Conservation (phyloP, 2,797 vertebrate species). For the Mormyrus proboscirostris region DNA sequence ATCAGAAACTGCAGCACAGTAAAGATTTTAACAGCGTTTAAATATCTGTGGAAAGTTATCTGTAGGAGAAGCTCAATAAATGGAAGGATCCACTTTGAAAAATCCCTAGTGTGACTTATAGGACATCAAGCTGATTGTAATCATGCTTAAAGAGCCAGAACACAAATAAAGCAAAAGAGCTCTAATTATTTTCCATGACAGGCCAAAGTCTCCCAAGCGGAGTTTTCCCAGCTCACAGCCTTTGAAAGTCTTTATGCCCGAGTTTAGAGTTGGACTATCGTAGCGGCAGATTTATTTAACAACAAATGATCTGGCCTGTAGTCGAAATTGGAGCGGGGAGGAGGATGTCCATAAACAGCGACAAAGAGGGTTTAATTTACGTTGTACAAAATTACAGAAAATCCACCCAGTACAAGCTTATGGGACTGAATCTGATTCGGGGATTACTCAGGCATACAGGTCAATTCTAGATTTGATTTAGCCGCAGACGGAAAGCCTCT, state of each 20-base stretch:
- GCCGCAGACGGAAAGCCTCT: neutral
- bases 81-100: neutral
- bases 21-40: neutral
- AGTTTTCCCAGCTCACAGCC: neutral
- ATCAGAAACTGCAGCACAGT: neutral
- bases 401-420: neutral
- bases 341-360: neutral
- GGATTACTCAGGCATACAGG: neutral
- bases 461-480: neutral
- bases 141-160: conserved; percentile 9
- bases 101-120: neutral
- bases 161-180: neutral
- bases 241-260: neutral
- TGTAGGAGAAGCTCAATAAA: neutral
- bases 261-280: neutral
- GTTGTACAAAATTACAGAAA: neutral
- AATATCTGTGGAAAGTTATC: neutral
- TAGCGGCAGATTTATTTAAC: neutral
- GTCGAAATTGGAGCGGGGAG: neutral
- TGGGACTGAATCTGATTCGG: neutral
- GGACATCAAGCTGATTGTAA: conserved; percentile 19
- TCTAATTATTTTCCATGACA: neutral
- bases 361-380: neutral
- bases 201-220: neutral
- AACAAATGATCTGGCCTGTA: neutral